Conservation (phyloP, 1,140 invertebrate species). For the Lepidurus arcticus region DNA sequence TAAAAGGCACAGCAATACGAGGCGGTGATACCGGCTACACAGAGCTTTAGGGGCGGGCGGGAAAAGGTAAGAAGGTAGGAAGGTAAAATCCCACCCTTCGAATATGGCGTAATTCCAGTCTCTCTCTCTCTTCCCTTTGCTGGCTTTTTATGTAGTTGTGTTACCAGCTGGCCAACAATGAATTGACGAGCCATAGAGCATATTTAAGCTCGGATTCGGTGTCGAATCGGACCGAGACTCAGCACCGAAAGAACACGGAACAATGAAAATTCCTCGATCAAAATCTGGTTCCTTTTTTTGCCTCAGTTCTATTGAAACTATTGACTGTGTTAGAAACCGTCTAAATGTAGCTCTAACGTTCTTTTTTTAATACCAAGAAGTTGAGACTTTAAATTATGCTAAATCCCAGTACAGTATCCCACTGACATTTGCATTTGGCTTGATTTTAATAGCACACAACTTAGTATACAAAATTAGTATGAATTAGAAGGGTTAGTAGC, state of each 20-base stretch:
- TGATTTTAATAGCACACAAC: background rate
- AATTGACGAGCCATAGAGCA: background rate
- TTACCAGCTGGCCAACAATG: slow-evolving; percentile 18
- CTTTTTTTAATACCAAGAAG: background rate
- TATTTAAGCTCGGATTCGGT: slow-evolving; percentile 1
- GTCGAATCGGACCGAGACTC: background rate
- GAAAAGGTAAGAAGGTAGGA: slow-evolving; percentile 19
- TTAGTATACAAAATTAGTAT: too few relatives aligned
- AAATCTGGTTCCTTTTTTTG: background rate
- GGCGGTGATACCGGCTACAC: background rate
- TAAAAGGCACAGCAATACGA: slow-evolving; percentile 19
- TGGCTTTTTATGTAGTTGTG: slow-evolving; percentile 4
- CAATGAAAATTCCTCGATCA: slow-evolving; percentile 16
- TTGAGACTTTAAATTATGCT: background rate
- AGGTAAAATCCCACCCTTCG: slow-evolving; percentile 9
- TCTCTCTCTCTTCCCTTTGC: background rate
- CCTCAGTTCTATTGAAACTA: background rate
- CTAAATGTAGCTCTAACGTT: slow-evolving; percentile 8
- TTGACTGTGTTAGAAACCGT: background rate
- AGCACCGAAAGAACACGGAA: background rate
- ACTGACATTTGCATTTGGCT: background rate
- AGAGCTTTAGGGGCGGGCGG: background rate
- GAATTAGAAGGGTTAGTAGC: too few relatives aligned
- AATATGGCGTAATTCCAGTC: background rate
- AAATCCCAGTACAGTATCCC: background rate